Evolutionary conservation across 2,113 vertebrate species (phyloP), one percentile per base, ranked within the genome.

Genomic region (Trematomus loennbergii): DNA sequence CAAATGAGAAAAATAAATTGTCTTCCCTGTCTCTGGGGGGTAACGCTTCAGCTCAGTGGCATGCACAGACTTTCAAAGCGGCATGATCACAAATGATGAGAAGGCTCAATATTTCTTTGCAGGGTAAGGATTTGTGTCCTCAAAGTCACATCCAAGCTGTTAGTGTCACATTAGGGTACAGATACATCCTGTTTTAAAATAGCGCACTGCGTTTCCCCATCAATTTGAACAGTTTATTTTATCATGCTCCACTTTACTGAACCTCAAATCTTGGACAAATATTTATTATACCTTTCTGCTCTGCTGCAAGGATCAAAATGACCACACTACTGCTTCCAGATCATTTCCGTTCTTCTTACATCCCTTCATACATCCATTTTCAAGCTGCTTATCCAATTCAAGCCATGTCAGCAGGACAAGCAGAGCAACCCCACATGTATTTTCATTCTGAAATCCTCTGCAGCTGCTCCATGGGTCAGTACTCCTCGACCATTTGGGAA

Each of bases 331-430:
- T 77, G 10, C 58, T 76, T 81, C 80, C 45, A 68, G 45, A 81
- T 59, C 20, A 12, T 36, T 82, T 79, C 50, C 6, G 60, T 49
- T 40, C 69, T 71, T 61, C 66, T 63, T 33, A 72, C 65, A 81
- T 67, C 63, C 78, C 75, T 55, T 69, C 46, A 18, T 40, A 29
- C 33, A 66, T 63, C 22, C 66, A 78, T 84, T 83, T 79, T 77
- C 74, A 87, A 78, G 59, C 81, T 60, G 69, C 72, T 88, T 88
- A 87, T 81, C 66, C 66, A 81, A 81, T 80, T 84, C 72, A 84
- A 53, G 48, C 66, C 73, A 63, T 72, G 62, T 45, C 52, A 86
- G 76, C 71, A 49, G 83, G 64, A 82, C 85, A 69, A 79, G 84
- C 58, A 79, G 62, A 65, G 58, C 54, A 65, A 57, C 52, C 59